Conservation (phyloP, 2,797 vertebrate genomes). For the Danio aesculapii region DNA sequence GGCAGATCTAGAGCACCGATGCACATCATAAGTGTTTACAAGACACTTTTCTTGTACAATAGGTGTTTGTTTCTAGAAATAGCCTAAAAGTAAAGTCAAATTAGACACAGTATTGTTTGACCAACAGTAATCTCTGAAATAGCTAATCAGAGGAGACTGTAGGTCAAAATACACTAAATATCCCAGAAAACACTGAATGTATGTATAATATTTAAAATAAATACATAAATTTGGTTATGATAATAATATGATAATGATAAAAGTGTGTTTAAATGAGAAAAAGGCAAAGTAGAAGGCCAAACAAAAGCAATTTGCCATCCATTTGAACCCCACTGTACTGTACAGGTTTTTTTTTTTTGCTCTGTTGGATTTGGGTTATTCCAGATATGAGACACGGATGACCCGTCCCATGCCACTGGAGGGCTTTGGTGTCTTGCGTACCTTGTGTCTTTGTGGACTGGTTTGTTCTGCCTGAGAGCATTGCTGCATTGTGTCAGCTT, state of each 20-base stretch:
- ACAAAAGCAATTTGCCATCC: not conserved
- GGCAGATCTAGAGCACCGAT: too few species aligned
- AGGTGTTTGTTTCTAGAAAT: too few species aligned
- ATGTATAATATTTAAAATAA: too few species aligned
- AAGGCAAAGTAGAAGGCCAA: not conserved
- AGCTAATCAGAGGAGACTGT: too few species aligned
- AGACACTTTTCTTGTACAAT: too few species aligned
- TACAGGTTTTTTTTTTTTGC: constrained; percentile 10
- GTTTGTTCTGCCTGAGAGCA: constrained; percentile 75
- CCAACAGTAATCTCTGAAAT: too few species aligned
- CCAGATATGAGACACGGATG: constrained; percentile 45
- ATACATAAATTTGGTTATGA: too few species aligned
- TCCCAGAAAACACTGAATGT: too few species aligned
- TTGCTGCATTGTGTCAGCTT: constrained; percentile 74
- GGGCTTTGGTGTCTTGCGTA: constrained; percentile 32
- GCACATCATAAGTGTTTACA: too few species aligned
- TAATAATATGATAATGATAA: not conserved
- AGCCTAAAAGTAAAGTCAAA: too few species aligned
- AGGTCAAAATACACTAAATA: too few species aligned
- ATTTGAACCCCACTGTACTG: not conserved
- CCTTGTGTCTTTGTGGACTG: constrained; percentile 60
- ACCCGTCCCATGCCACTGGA: not conserved
- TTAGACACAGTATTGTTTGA: too few species aligned
- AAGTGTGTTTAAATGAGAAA: not conserved
- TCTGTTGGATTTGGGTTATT: constrained; percentile 52